These are phyloP conservation scores for Zaprionus lineosus DNA, from an alignment of 2,888 invertebrate genomes.

Conservation along the genomic window DNA sequence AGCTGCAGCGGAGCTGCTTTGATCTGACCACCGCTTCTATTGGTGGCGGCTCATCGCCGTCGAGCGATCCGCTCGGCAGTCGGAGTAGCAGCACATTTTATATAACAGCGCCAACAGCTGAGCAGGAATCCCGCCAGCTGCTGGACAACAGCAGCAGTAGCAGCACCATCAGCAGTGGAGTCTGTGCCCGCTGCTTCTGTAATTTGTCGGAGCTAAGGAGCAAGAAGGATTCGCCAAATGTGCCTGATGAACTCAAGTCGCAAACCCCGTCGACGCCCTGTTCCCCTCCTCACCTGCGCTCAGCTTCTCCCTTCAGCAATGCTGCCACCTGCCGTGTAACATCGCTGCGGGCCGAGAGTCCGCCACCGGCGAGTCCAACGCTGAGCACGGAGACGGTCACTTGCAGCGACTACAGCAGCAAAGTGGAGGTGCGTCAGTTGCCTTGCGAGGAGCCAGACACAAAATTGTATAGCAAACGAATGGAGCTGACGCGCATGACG, in stretches of 20 bases:
- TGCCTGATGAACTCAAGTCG: neutral
- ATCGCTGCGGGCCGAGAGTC: slow-evolving; percentile 45
- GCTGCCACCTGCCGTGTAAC: slow-evolving; percentile 58
- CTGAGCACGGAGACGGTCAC: slow-evolving; percentile 64
- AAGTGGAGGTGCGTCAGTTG: slow-evolving; percentile 66
- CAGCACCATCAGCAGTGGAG: slow-evolving; percentile 56
- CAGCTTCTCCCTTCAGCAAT: slow-evolving; percentile 58
- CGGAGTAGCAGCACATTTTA: slow-evolving; percentile 80
- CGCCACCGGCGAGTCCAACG: slow-evolving; percentile 56
- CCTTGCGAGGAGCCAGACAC: slow-evolving; percentile 48
- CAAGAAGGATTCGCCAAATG: slow-evolving; percentile 13
- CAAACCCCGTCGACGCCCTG: slow-evolving; percentile 35
- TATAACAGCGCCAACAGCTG: slow-evolving; percentile 42
- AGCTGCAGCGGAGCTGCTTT: slow-evolving; percentile 82
- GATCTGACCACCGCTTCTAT: slow-evolving; percentile 66
- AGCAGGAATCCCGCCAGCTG: slow-evolving; percentile 59
- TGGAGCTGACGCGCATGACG: slow-evolving; percentile 75
- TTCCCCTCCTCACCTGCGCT: slow-evolving; percentile 66
- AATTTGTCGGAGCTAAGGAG: slow-evolving; percentile 43
- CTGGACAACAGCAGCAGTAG: slow-evolving; percentile 40
- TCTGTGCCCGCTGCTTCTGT: slow-evolving; percentile 82
- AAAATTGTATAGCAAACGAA: slow-evolving; percentile 60
- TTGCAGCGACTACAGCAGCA: slow-evolving; percentile 70
- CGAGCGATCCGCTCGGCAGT: slow-evolving; percentile 13
- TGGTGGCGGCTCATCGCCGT: slow-evolving; percentile 3